Conservation (phyloP, 1,140 invertebrate species). For the Muscidifurax raptorellus region DNA sequence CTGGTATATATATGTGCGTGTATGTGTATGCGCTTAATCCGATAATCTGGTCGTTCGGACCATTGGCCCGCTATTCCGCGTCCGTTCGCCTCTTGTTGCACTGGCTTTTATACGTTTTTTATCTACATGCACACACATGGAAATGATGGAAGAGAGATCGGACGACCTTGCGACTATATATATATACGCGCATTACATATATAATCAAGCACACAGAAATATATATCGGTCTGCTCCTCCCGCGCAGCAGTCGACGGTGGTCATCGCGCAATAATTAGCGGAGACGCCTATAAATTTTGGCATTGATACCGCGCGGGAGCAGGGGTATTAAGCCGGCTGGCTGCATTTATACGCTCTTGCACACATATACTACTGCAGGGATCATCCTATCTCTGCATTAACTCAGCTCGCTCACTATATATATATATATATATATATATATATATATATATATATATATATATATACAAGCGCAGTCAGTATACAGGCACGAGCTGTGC, state of each 20-base stretch:
- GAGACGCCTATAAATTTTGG: slow-evolving; percentile 13
- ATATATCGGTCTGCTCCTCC: no score
- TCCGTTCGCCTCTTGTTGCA: neutral
- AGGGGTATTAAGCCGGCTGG: neutral
- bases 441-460: neutral
- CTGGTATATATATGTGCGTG: slow-evolving; percentile 16
- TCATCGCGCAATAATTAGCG: slow-evolving; percentile 28
- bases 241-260: neutral
- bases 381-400: slow-evolving; percentile 13
- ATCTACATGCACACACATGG: no score
- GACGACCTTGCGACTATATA: no score
- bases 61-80: slow-evolving; percentile 56
- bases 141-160: no score
- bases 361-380: no score
- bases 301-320: neutral
- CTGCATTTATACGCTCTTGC: slow-evolving; percentile 7
- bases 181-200: no score
- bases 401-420: neutral
- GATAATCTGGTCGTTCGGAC: slow-evolving; percentile 64
- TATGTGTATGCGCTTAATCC: slow-evolving; percentile 58
- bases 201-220: no score
- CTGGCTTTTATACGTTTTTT: neutral
- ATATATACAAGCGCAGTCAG: neutral
- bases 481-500: neutral
- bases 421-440: neutral